Conservation (phyloP, 53 echinoderm and acorn worm species). For the Patiria pectinifera region DNA sequence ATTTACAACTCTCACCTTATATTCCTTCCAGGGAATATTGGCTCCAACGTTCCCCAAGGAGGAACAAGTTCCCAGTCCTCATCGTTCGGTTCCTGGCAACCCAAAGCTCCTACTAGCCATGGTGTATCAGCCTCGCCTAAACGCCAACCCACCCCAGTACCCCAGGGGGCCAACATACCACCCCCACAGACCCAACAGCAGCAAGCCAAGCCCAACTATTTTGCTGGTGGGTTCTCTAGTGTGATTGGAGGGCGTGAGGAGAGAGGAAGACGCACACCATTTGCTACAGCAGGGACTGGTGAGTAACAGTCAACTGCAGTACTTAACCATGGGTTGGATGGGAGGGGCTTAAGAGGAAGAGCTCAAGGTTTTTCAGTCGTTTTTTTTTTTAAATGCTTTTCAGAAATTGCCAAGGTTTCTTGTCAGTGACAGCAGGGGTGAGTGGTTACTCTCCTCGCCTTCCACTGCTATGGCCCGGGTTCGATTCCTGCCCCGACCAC, state of each 20-base stretch:
- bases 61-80: conserved; percentile 11
- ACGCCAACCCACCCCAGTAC: conserved; percentile 29
- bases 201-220: conserved; percentile 85
- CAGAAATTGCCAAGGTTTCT: no score
- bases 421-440: no score
- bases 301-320: not conserved
- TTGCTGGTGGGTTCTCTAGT: conserved; percentile 68
- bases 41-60: conserved; percentile 32
- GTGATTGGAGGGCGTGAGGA: conserved; percentile 83
- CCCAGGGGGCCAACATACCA: conserved; percentile 50
- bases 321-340: not conserved
- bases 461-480: no score
- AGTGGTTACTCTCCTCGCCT: no score
- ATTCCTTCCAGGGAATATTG: conserved; percentile 38
- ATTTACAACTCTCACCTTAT: not conserved
- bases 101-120: conserved; percentile 27
- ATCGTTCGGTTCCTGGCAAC: conserved; percentile 68
- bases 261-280: conserved; percentile 74
- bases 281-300: conserved; percentile 21
- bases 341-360: not conserved
- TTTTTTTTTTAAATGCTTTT: no score
- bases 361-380: not conserved
- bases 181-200: conserved; percentile 46
- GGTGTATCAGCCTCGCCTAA: conserved; percentile 43
- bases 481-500: no score